Base-by-base conservation (phyloP, 1,140 invertebrate genomes). In the Bombus affinis region DNA sequence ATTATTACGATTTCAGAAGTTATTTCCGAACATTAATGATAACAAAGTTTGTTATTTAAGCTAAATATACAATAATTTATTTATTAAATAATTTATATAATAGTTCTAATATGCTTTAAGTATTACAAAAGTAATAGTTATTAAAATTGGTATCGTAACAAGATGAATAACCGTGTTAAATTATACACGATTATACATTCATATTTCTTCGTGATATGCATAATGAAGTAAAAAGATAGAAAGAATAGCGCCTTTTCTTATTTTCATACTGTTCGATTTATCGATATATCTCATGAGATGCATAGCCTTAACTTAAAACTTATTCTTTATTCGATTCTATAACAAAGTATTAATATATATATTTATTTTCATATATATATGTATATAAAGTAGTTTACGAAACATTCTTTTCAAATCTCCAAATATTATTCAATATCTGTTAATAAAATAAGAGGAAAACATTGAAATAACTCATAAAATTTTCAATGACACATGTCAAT, bases 211-310 rank as follows among this genome's bases (percentile, higher is more conserved):
- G 35, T 35, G 10, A 35, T 37, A 68, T 37, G 28, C 12, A n/a
- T 62, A 62, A n/a, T n/a, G 28, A 62, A 62, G 28, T n/a, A n/a
- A 5, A 37, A 3, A 68, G 37, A 25, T 68, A 13, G 13, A 80
- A 39, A 37, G 35, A 12, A 80, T 9, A 28, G 28, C 6, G 25
- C 22, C 5, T 25, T 44, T 37, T 6, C 4, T 37, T n/a, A 22
- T 44, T 37, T 3, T 15, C 12, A 57, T 57, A 39, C 28, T 32
- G 22, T 66, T 82, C 59, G 42, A 82, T 82, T 47, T 73, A 73
- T 82, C 42, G 71, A 82, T 44, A 75, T 9, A 66, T 42, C 1
- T 22, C 39, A 35, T 1, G 4, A 72, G 9, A 71, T 42, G 25
- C 37, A 6, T 22, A 82, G 44, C 44, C 4, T 59, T 32, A 72